These are phyloP conservation scores for Macropis europaea DNA, from an alignment of 2,888 invertebrate genomes.

Conservation along the genomic window DNA sequence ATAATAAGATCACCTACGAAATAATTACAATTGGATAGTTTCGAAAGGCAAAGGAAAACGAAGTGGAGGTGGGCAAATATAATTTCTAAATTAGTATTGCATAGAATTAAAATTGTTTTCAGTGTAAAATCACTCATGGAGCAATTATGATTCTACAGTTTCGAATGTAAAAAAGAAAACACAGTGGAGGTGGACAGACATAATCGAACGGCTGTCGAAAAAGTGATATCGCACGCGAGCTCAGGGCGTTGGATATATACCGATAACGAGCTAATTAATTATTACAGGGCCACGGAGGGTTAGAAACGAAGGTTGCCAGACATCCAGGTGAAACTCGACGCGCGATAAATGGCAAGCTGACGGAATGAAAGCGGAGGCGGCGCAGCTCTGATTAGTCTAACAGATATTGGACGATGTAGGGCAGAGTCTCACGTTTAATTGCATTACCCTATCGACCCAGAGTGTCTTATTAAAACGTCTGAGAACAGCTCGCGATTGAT, in stretches of 20 bases:
- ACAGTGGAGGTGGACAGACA: no score
- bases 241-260: background rate
- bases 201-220: background rate
- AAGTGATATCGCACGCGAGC: background rate
- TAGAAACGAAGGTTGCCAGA: background rate
- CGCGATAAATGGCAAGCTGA: slow-evolving; percentile 22
- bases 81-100: no score
- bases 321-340: slow-evolving; percentile 7
- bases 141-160: no score
- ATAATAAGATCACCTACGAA: no score
- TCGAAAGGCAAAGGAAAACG: no score
- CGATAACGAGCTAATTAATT: slow-evolving; percentile 34
- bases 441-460: background rate
- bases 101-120: no score
- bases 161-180: no score
- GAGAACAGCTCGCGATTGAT: background rate
- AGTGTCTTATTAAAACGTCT: background rate
- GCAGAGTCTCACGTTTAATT: background rate
- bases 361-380: slow-evolving; percentile 22
- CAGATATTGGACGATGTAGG: slow-evolving; percentile 8
- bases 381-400: slow-evolving; percentile 35
- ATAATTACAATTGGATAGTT: no score
- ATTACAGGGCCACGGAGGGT: slow-evolving; percentile 1
- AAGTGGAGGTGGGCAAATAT: no score
- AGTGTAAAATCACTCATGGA: no score